A percentile compares a stretch with the other conserved stretches of the same genome.
Conservation (phyloP, 2,888 invertebrate species). For the Penaeus monodon region DNA sequence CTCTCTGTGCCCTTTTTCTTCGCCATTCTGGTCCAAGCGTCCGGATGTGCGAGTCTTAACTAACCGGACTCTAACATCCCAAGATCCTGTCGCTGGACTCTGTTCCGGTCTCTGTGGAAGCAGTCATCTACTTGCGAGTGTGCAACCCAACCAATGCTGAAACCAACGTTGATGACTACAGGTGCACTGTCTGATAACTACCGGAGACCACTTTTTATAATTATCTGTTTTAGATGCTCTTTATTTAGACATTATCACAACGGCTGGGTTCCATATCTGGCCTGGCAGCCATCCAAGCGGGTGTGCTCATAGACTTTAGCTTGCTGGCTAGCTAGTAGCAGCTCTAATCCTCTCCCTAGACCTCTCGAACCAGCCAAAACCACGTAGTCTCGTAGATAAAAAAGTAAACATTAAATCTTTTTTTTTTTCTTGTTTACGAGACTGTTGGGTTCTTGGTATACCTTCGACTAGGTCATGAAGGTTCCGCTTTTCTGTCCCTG, state of each 20-base stretch:
- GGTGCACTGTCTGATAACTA: conserved; percentile 47
- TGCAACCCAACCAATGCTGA: conserved; percentile 63
- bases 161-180: conserved; percentile 65
- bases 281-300: conserved; percentile 33
- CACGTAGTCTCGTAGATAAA: conserved; percentile 26
- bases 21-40: conserved; percentile 16
- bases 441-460: conserved; percentile 18
- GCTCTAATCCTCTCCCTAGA: conserved; percentile 31
- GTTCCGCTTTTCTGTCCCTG: conserved; percentile 42
- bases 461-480: conserved; percentile 39
- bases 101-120: conserved; percentile 65
- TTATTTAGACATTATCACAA: conserved; percentile 14
- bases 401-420: too few species aligned
- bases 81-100: conserved; percentile 65
- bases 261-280: conserved; percentile 18
- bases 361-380: conserved; percentile 51
- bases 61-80: conserved; percentile 34
- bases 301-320: conserved; percentile 41
- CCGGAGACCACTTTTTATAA: neutral
- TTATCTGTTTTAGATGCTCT: conserved; percentile 30
- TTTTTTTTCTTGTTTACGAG: too few species aligned
- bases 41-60: conserved; percentile 23
- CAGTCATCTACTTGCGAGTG: conserved; percentile 65
- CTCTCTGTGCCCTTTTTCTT: neutral
- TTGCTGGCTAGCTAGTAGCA: conserved; percentile 59